These are phyloP conservation scores for Carposina sasakii DNA, from an alignment of 1,140 invertebrate genomes.

Conservation along the genomic window DNA sequence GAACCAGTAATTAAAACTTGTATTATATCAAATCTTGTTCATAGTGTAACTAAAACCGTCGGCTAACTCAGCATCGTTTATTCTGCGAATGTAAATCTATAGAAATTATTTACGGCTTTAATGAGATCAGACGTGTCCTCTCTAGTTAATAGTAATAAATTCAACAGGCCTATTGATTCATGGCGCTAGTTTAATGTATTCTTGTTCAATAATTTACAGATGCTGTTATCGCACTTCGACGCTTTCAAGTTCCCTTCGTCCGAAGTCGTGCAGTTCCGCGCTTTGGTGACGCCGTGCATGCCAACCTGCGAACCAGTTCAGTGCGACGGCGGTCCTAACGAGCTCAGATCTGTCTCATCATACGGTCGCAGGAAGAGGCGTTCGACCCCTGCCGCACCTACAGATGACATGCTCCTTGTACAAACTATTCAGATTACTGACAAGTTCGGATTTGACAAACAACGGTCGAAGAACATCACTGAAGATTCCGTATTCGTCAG, in stretches of 20 bases:
- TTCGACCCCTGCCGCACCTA: conserved; percentile 69
- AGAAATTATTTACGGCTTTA: too few relatives aligned
- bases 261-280: conserved; percentile 94
- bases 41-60: too few relatives aligned
- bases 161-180: too few relatives aligned
- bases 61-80: too few relatives aligned
- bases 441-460: conserved; percentile 88
- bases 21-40: too few relatives aligned
- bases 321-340: conserved; percentile 87
- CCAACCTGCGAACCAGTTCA: conserved; percentile 92
- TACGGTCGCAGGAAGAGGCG: conserved; percentile 83
- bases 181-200: too few relatives aligned
- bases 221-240: conserved; percentile 92
- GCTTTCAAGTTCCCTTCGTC: conserved; percentile 97
- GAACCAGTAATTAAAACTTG: too few relatives aligned
- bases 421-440: conserved; percentile 94
- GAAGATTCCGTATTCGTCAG: conserved; percentile 76
- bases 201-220: too few relatives aligned
- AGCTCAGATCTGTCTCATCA: conserved; percentile 85
- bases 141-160: too few relatives aligned
- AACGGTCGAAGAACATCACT: conserved; percentile 61
- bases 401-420: conserved; percentile 89
- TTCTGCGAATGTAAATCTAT: too few relatives aligned
- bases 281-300: conserved; percentile 94
- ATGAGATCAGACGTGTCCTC: too few relatives aligned